Base-by-base conservation (phyloP, 2,888 invertebrate genomes). In the Athetis lepigone region DNA sequence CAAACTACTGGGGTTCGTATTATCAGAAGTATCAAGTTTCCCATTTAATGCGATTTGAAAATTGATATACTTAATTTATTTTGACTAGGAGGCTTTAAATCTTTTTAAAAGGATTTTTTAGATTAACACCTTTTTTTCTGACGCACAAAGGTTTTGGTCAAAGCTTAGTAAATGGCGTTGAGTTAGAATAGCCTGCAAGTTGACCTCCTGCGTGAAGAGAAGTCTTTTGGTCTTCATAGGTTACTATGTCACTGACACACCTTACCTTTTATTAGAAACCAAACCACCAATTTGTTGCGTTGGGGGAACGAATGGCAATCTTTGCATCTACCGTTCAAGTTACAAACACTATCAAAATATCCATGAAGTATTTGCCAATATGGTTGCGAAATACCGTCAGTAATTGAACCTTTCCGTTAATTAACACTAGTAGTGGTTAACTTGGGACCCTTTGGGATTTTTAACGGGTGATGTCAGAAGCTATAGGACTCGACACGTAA, bases 301-400 rank as follows among this genome's bases (percentile, higher is more conserved):
- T 64, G 36, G 42, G 42, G 50, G 51, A 67, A 64, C 55, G 18
- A 75, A 75, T 67, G 40, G 21, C 21, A 60, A 71, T 49, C 37
- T 45, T 58, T 18, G 42, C 5, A 46, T 54, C 11, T 36, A 27
- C 47, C 59, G 27, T 43, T 46, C 33, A 62, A 67, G 33, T 52
- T 37, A 27, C 50, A 46, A 49, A 42, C 8, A 19, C 23, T 37
- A 25, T 27, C 11, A 18, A 19, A 19, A 66, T 36, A 52, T 25
- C 58, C 23, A 43, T 49, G 36, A 58, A 70, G 49, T 43, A 43
- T 58, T 45, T 27, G 8, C 16, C 18, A 65, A 65, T 19, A 13
- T 21, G 7, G 21, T 47, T 50, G n/a, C 16, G 25, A 33, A 64
- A 64, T 57, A 39, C 18, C 23, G n/a, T 5, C 11, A 36, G 27